Evolutionary conservation across 2,797 vertebrate genomes (phyloP), one percentile per base, ranked within the genome.

Genomic region (Cottoperca gobio): DNA sequence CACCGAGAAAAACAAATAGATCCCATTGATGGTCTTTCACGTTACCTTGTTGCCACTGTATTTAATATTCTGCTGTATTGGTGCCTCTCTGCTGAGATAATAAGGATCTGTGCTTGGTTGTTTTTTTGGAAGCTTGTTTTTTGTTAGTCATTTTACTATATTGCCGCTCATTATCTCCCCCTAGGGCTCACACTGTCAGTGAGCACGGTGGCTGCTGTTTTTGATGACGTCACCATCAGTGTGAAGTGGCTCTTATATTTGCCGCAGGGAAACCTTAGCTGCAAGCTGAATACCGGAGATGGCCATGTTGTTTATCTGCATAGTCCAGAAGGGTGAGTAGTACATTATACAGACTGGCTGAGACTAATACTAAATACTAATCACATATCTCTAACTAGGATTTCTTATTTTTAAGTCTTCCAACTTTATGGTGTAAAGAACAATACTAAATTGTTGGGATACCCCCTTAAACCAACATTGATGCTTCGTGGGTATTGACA

Each of bases 231-330:
- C 61, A 64, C 28, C 60, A 75, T 91, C 48, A 37, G 10, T 1
- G 3, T 84, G 21, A 78, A 77, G n/a, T 70, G 75, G 87, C 79
- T 84, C 1, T 17, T 69, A 24, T 8, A 26, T 39, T 28, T 24
- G 4, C 12, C 55, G 4, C 14, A 7, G 33, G 54, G 17, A 46
- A 54, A 61, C 4, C 9, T 81, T 2, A 23, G n/a, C 62, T 92
- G 91, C 77, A 70, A 62, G 39, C 64, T 90, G 23, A 75, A 61
- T 11, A 76, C 83, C 0, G 91, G 91, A 67, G 89, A 92, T 37
- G 87, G 77, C 1, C 65, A 40, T 42, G 42, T 67, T 21, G 39
- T 83, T 48, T 0, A 70, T 60, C 48, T 77, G 21, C 45, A 40
- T 6, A 33, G 21, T 52, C 6, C 16, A 42, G 40, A 68, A 1